Percentiles rank a stretch among this genome's conserved stretches.
phyloP scores from a whole-genome alignment of 2,888 invertebrate genomes.

The Patella caerulea region DNA sequence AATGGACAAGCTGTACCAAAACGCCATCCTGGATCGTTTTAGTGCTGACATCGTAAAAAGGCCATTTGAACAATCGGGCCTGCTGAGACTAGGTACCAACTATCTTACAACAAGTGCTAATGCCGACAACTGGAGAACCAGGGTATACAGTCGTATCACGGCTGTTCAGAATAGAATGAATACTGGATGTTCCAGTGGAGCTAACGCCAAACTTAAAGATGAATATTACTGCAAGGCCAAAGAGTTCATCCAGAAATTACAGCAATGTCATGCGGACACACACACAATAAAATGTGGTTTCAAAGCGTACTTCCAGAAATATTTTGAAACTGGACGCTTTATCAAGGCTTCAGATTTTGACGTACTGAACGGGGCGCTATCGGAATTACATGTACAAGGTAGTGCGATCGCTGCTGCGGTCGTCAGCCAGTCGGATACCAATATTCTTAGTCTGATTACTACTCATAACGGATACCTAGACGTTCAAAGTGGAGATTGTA shows the following conservation, averaged over 20 bases:
- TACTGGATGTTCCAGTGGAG: no score
- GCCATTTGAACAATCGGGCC: no score
- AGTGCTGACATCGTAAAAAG: no score
- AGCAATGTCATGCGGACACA: background rate
- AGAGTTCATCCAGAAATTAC: background rate
- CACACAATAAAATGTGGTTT: background rate
- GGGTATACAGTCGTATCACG: no score
- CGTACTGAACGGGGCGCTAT: background rate
- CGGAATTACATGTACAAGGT: background rate
- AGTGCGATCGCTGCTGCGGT: background rate
- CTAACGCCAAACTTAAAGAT: no score
- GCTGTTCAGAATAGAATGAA: no score
- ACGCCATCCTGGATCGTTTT: no score
- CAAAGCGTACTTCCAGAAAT: background rate
- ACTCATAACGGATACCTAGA: background rate
- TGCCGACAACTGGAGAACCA: no score
- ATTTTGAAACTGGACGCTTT: constrained; percentile 1
- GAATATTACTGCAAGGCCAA: background rate
- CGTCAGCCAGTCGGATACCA: background rate
- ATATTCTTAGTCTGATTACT: background rate
- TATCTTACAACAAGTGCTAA: no score
- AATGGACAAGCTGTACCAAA: no score
- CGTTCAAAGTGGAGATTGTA: background rate
- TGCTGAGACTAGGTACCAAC: no score
- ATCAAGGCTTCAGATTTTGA: background rate